Evolutionary conservation across 2,113 vertebrate species (phyloP).

Genomic region (Nycticryphes semicollaris): DNA sequence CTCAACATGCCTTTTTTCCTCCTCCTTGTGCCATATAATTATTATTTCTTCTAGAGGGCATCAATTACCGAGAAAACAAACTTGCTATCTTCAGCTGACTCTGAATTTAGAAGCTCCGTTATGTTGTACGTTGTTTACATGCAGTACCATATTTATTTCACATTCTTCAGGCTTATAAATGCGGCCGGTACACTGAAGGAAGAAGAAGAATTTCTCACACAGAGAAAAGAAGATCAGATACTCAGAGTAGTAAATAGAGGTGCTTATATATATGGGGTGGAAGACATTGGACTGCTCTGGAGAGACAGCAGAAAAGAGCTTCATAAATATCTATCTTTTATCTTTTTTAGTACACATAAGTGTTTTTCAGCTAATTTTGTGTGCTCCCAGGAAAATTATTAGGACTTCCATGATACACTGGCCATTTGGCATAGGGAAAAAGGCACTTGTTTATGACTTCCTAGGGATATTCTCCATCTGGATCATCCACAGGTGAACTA

Average conservation of each 20-base stretch:
- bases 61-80: slow-evolving; percentile 45
- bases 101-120: slow-evolving; percentile 20
- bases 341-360: background rate
- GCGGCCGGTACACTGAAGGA: background rate
- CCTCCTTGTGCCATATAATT: slow-evolving; percentile 46
- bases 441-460: background rate
- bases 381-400: background rate
- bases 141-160: slow-evolving; percentile 5
- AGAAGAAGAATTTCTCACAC: background rate
- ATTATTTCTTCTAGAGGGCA: slow-evolving; percentile 44
- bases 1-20: slow-evolving; percentile 7
- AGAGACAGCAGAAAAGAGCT: background rate
- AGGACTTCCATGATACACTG: background rate
- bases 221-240: background rate
- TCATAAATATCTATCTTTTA: background rate
- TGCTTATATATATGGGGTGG: background rate
- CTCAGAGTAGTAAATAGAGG: background rate
- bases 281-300: background rate
- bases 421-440: background rate
- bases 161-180: background rate
- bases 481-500: background rate
- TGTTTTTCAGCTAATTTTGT: background rate
- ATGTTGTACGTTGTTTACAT: background rate
- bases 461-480: background rate
- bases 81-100: background rate